A percentile compares a stretch with the other conserved stretches of the same genome.
Evolutionary conservation across 2,113 vertebrate genomes (phyloP).

Genomic region (Serinus canaria): DNA sequence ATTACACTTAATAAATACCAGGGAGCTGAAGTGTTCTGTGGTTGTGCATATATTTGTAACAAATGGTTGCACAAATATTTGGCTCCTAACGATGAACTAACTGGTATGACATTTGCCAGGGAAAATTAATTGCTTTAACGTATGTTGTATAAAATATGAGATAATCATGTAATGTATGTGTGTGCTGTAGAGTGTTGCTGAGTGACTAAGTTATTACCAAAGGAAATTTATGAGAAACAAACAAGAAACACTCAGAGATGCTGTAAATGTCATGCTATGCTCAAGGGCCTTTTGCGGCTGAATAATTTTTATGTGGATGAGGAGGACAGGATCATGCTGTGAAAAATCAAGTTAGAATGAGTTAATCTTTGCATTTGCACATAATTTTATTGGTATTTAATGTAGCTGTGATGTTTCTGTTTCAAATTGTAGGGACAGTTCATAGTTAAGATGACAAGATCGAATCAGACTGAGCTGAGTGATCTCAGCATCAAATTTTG

Average conservation of each 20-base stretch:
- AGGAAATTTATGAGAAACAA: slow-evolving; percentile 71
- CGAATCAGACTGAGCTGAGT: background rate
- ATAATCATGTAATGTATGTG: slow-evolving; percentile 61
- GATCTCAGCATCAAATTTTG: background rate
- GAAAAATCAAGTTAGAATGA: slow-evolving; percentile 45
- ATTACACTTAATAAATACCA: slow-evolving; percentile 63
- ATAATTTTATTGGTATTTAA: slow-evolving; percentile 25
- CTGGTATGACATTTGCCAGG: slow-evolving; percentile 76
- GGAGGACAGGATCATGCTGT: slow-evolving; percentile 19
- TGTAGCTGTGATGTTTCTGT: background rate
- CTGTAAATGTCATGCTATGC: slow-evolving; percentile 71
- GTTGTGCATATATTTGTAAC: slow-evolving; percentile 74
- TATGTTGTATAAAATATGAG: slow-evolving; percentile 75
- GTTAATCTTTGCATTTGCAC: slow-evolving; percentile 50
- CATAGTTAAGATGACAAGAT: background rate
- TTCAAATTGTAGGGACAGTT: background rate
- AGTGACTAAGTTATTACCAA: slow-evolving; percentile 69
- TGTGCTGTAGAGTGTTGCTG: slow-evolving; percentile 55
- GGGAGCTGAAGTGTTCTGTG: slow-evolving; percentile 64
- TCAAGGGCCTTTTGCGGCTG: slow-evolving; percentile 66
- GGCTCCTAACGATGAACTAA: slow-evolving; percentile 72
- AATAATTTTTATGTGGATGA: slow-evolving; percentile 63
- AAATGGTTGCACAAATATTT: slow-evolving; percentile 78
- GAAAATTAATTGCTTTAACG: slow-evolving; percentile 78
- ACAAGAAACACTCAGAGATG: slow-evolving; percentile 62